phyloP scores from a whole-genome alignment of 2,797 vertebrate genomes.

The Sebastiscus albofasciatus region DNA sequence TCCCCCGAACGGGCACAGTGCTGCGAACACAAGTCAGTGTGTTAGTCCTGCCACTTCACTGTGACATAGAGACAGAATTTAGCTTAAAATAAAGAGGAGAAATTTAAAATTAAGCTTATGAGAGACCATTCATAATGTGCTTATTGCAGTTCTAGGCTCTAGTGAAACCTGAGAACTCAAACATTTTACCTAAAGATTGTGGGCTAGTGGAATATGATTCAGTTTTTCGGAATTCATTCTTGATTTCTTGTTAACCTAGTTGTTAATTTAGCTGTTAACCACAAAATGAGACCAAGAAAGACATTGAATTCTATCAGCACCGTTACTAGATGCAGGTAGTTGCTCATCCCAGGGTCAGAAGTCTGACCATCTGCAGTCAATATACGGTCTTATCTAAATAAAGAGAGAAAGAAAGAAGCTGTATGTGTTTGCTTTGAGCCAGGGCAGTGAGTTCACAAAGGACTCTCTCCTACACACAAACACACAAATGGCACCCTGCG shows the following conservation, averaged over 20 bases:
- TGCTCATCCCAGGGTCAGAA: constrained; percentile 41
- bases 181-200: background rate
- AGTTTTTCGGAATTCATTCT: background rate
- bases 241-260: background rate
- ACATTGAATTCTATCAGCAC: background rate
- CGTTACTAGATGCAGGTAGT: background rate
- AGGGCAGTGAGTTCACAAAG: constrained; percentile 60
- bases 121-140: background rate
- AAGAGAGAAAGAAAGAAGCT: constrained; percentile 33
- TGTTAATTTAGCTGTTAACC: background rate
- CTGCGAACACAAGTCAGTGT: constrained; percentile 56
- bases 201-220: background rate
- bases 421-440: constrained; percentile 55
- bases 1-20: constrained; percentile 42
- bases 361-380: constrained; percentile 58
- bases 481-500: constrained; percentile 57
- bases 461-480: constrained; percentile 47
- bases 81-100: constrained; percentile 23
- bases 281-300: background rate
- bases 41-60: constrained; percentile 69
- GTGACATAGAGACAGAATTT: constrained; percentile 43
- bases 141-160: background rate
- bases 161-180: background rate
- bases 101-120: background rate
- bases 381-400: constrained; percentile 49